phyloP scores from a whole-genome alignment of 1,140 invertebrate genomes.

The Rhopalosiphum maidis region DNA sequence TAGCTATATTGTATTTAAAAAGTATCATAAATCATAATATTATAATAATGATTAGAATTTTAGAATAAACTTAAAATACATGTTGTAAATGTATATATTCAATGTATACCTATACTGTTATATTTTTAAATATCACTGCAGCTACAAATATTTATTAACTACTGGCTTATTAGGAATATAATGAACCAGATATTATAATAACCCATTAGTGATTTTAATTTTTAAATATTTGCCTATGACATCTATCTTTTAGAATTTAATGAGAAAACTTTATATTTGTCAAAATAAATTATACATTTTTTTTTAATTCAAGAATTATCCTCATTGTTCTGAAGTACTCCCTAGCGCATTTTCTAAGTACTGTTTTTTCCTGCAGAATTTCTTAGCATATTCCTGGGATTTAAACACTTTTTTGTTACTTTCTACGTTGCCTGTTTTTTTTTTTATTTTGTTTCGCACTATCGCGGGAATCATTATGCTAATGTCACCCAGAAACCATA shows the following conservation, averaged over 20 bases:
- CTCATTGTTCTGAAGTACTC: conserved; percentile 52
- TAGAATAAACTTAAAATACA: neutral
- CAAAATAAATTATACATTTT: conserved; percentile 58
- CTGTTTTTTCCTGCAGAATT: conserved; percentile 53
- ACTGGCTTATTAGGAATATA: neutral
- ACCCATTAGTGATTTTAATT: conserved; percentile 13
- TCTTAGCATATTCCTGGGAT: conserved; percentile 57
- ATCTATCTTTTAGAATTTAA: conserved; percentile 42
- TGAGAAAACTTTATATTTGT: conserved; percentile 53
- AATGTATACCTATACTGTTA: neutral
- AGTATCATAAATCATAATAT: neutral
- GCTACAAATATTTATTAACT: neutral
- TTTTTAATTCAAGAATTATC: conserved; percentile 53
- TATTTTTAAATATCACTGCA: neutral
- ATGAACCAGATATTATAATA: neutral
- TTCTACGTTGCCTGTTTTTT: conserved; percentile 50
- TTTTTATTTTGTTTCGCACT: conserved; percentile 46
- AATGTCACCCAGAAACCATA: conserved; percentile 57
- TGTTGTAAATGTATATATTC: neutral
- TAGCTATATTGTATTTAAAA: neutral
- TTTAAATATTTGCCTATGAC: conserved; percentile 44
- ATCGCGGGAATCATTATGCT: conserved; percentile 58
- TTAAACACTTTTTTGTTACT: conserved; percentile 56
- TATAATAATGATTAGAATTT: neutral
- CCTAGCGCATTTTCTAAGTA: conserved; percentile 46